phyloP scores from a whole-genome alignment of 2,888 invertebrate species.

The Mesorhabditis belari region DNA sequence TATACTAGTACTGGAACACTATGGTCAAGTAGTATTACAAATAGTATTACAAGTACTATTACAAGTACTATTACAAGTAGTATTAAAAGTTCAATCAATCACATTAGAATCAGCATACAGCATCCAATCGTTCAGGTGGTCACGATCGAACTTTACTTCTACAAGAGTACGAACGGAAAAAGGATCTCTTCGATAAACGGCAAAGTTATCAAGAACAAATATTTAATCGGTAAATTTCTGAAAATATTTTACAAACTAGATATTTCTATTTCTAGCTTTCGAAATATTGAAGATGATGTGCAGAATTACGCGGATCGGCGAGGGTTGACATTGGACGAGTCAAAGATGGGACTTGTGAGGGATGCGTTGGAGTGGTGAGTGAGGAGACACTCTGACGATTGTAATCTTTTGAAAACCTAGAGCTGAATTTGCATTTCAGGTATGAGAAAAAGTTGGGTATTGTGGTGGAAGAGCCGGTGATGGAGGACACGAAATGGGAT shows the following conservation, averaged over 20 bases:
- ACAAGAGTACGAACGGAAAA: constrained; percentile 24
- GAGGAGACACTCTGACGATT: neutral
- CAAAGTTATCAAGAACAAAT: constrained; percentile 33
- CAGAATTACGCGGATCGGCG: constrained; percentile 10
- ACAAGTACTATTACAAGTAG: too few relatives aligned
- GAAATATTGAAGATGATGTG: constrained; percentile 19
- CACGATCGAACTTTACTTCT: constrained; percentile 23
- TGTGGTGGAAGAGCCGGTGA: constrained; percentile 16
- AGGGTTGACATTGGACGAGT: constrained; percentile 8
- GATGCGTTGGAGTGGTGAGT: constrained; percentile 20
- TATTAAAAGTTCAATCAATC: too few relatives aligned
- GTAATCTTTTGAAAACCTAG: neutral
- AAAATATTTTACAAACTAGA: neutral
- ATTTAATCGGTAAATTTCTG: constrained; percentile 18
- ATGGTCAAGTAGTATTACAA: too few relatives aligned
- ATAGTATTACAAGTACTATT: too few relatives aligned
- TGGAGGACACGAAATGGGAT: constrained; percentile 35
- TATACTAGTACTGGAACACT: too few relatives aligned
- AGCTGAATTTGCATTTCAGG: constrained; percentile 12
- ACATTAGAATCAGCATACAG: neutral
- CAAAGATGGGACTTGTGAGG: constrained; percentile 15
- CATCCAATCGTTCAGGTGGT: constrained; percentile 19
- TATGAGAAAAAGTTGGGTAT: constrained; percentile 34
- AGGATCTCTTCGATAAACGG: constrained; percentile 27
- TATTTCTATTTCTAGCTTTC: constrained; percentile 13